phyloP scores from a whole-genome alignment of 2,113 vertebrate genomes.

The Dipodomys ordii region DNA sequence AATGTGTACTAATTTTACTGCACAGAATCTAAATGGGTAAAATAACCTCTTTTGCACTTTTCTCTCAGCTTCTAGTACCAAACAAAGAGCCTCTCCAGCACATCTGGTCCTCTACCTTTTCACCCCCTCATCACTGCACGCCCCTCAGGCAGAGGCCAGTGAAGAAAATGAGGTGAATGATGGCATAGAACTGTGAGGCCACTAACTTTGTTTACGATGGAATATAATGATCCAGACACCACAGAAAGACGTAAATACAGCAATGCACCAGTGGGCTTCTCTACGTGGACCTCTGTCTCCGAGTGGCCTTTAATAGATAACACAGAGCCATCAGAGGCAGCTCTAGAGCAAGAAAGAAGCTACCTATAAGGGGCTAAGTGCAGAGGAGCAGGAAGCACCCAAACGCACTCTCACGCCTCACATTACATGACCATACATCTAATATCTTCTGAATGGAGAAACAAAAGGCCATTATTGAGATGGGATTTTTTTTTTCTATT shows the following conservation, averaged over 20 bases:
- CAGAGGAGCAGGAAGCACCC: neutral
- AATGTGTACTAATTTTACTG: neutral
- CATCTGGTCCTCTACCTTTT: neutral
- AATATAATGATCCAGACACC: neutral
- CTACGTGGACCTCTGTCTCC: neutral
- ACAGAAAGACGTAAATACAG: too few relatives aligned
- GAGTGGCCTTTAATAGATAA: neutral
- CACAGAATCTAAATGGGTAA: neutral
- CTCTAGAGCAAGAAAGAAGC: too few relatives aligned
- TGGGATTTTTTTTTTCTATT: neutral
- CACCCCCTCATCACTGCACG: neutral
- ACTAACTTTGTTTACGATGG: accelerated
- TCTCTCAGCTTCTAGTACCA: neutral
- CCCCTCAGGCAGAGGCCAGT: neutral
- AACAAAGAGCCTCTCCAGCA: neutral
- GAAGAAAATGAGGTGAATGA: neutral
- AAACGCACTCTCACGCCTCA: too few relatives aligned
- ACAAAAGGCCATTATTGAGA: neutral
- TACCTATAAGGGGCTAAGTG: too few relatives aligned
- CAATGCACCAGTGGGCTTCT: neutral
- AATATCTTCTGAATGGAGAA: neutral
- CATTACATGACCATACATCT: neutral
- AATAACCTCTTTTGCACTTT: neutral
- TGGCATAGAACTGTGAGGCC: accelerated
- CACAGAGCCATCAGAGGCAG: neutral